phyloP scores from a whole-genome alignment of 2,113 vertebrate species.

The Stegostoma tigrinum region DNA sequence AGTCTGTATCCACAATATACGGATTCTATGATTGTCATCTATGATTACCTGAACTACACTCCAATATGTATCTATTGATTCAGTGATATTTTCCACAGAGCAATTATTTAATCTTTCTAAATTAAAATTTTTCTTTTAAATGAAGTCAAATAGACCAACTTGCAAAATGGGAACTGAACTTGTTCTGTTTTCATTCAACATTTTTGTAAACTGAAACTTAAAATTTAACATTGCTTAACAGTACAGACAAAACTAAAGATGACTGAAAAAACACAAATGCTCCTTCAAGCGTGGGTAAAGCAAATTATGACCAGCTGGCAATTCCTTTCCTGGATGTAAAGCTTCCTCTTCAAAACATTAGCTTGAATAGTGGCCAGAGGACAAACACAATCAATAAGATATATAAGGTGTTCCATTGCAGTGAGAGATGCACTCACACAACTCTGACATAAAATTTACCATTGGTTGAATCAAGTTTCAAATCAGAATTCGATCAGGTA shows the following conservation, averaged over 20 bases:
- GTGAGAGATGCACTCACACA: neutral
- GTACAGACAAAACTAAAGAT: neutral
- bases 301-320: neutral
- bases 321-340: neutral
- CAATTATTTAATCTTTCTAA: neutral
- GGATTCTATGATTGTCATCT: neutral
- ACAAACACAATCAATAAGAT: neutral
- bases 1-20: too few species aligned
- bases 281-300: neutral
- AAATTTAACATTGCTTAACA: too few species aligned
- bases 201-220: neutral
- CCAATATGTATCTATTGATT: neutral
- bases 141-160: neutral
- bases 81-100: neutral
- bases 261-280: neutral
- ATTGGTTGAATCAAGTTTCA: neutral
- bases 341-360: neutral
- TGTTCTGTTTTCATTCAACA: neutral
- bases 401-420: neutral
- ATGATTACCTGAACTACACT: neutral
- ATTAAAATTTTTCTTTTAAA: neutral
- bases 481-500: neutral
- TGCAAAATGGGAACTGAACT: neutral
- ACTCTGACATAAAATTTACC: neutral
- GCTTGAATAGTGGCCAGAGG: neutral